Percentiles rank a stretch among this genome's conserved stretches.
Conservation (phyloP, 1,140 invertebrate genomes). For the Saccostrea cuccullata region DNA sequence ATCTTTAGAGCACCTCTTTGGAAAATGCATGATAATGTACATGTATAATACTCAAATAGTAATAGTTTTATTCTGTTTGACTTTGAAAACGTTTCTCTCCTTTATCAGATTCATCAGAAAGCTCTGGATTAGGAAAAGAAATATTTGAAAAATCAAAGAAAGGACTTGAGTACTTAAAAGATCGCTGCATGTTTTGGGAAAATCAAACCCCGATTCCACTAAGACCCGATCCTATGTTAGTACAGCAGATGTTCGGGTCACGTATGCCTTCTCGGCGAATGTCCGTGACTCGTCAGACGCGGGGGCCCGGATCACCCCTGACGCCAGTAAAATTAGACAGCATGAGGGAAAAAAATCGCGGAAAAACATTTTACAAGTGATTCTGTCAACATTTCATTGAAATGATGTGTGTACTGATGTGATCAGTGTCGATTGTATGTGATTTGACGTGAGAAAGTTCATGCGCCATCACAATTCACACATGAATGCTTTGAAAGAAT, state of each 20-base stretch:
- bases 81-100: not conserved
- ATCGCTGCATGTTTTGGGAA: constrained; percentile 40
- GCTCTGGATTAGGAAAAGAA: constrained; percentile 11
- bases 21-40: too few species aligned
- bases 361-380: constrained; percentile 43
- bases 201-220: constrained; percentile 39
- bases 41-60: too few species aligned
- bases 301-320: constrained; percentile 6
- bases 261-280: constrained; percentile 16
- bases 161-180: constrained; percentile 38
- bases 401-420: constrained; percentile 9
- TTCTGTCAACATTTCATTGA: not conserved
- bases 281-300: not conserved
- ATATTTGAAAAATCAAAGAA: constrained; percentile 43
- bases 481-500: too few species aligned
- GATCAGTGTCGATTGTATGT: not conserved
- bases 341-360: constrained; percentile 8
- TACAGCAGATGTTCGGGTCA: constrained; percentile 27
- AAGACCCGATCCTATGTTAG: constrained; percentile 27
- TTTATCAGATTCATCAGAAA: constrained; percentile 33
- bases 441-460: not conserved
- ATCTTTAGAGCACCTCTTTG: too few species aligned
- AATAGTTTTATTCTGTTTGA: too few species aligned
- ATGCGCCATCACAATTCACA: not conserved
- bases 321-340: constrained; percentile 41